These are phyloP conservation scores for Polietes domitor DNA, from an alignment of 2,888 invertebrate genomes.

Conservation along the genomic window DNA sequence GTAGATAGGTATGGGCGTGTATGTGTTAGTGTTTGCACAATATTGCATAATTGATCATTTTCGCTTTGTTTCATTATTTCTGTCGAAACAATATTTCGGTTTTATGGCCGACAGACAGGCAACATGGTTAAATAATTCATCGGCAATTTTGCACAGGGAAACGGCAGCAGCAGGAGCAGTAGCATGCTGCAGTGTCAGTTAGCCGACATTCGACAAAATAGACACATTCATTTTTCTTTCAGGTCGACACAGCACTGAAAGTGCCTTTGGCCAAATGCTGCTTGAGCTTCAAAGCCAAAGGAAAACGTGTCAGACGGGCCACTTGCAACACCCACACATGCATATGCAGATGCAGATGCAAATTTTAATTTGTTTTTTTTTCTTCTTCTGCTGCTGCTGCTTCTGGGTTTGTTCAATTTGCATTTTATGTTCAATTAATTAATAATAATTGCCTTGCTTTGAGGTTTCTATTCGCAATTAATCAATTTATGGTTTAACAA, in stretches of 20 bases:
- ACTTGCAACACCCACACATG: constrained; percentile 4
- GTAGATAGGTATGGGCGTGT: no score
- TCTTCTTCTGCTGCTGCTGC: neutral
- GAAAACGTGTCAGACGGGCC: neutral
- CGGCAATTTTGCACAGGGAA: no score
- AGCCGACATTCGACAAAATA: neutral
- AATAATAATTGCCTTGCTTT: constrained; percentile 14
- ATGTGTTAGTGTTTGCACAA: no score
- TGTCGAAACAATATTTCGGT: constrained; percentile 19
- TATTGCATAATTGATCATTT: constrained; percentile 24
- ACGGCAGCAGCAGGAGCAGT: no score
- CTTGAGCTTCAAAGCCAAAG: neutral
- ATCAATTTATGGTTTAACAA: neutral
- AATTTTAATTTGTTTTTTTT: constrained; percentile 3
- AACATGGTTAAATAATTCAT: constrained; percentile 28
- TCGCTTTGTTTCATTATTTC: neutral
- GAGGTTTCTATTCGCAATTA: neutral
- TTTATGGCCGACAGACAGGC: neutral
- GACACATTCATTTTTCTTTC: constrained; percentile 34
- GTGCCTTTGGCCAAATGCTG: neutral
- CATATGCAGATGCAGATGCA: neutral
- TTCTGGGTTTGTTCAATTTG: neutral
- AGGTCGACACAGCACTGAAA: neutral
- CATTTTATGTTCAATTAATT: constrained; percentile 32
- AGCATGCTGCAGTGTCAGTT: neutral